Conservation (phyloP, 2,797 vertebrate species). For the Peromyscus eremicus region DNA sequence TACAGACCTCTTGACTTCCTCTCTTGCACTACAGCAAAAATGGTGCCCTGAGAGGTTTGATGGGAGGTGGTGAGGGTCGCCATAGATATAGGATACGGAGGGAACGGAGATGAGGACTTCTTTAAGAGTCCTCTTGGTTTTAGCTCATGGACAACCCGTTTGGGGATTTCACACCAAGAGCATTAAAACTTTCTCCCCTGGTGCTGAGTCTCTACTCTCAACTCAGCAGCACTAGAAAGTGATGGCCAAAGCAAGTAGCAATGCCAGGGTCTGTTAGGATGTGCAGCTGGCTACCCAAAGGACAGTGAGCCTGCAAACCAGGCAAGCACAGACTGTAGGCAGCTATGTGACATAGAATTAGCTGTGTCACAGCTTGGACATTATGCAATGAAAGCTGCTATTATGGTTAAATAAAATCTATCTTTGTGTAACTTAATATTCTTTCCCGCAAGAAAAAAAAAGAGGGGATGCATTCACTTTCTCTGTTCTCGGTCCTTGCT, state of each 20-base stretch:
- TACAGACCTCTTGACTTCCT: background rate
- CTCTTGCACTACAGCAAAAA: rapidly evolving
- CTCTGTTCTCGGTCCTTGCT: background rate
- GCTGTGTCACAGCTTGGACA: background rate
- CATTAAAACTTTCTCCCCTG: background rate
- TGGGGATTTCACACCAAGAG: background rate
- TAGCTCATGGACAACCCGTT: background rate
- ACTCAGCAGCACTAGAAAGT: background rate
- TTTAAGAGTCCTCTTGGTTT: background rate
- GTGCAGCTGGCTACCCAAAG: background rate
- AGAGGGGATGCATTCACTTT: background rate
- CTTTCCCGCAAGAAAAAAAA: constrained; percentile 43
- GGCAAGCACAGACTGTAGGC: background rate
- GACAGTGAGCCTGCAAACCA: rapidly evolving
- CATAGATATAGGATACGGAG: rapidly evolving
- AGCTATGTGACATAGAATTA: background rate
- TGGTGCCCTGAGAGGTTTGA: background rate
- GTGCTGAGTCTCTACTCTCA: no score
- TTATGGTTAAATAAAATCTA: constrained; percentile 15
- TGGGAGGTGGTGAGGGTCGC: rapidly evolving
- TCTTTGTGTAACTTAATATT: constrained; percentile 25
- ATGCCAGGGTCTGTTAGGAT: background rate
- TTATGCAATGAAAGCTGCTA: constrained; percentile 35
- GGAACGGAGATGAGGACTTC: background rate
- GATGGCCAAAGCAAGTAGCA: rapidly evolving